These are phyloP conservation scores for Ophion slaviceki DNA, from an alignment of 2,888 invertebrate genomes.

Conservation along the genomic window DNA sequence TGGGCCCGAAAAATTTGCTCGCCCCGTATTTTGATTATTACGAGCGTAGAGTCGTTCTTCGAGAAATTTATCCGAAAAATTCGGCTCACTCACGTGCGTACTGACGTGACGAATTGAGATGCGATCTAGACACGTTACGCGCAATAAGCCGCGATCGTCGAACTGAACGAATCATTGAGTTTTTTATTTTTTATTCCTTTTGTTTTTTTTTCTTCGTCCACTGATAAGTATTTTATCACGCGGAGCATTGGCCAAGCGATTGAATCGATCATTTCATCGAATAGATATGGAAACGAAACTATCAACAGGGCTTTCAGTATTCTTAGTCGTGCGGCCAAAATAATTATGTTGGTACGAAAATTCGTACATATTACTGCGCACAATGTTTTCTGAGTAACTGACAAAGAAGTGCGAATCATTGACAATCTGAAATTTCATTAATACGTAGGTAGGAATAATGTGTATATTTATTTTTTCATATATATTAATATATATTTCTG, in stretches of 20 bases:
- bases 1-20: no score
- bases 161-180: background rate
- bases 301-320: background rate
- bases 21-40: no score
- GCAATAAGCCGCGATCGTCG: background rate
- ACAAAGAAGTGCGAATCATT: no score
- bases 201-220: background rate
- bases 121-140: background rate
- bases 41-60: no score
- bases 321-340: background rate
- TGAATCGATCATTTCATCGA: background rate
- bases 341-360: background rate
- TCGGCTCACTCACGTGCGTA: background rate
- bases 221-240: background rate
- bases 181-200: no score
- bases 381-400: no score
- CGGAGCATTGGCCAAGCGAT: background rate
- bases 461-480: no score
- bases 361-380: no score
- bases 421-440: no score
- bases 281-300: conserved; percentile 3
- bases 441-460: no score
- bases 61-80: no score
- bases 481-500: no score
- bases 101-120: background rate